Conservation (phyloP, 2,888 invertebrate genomes). For the Hydrotaea cyrtoneurina region DNA sequence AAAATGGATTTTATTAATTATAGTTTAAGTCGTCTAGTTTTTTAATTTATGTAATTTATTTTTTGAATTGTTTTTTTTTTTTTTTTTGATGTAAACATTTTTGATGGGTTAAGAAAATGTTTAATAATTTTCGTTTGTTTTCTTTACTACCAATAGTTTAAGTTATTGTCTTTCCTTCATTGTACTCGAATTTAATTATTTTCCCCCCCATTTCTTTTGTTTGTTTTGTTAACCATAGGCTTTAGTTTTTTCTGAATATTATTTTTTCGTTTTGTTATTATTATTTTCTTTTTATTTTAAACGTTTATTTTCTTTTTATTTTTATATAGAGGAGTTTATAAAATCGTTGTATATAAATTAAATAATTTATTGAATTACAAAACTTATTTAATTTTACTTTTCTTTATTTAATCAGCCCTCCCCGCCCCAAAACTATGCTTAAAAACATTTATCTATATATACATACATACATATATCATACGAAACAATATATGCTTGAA, state of each 20-base stretch:
- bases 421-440: conserved; percentile 58
- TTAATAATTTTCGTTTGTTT: conserved; percentile 20
- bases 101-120: conserved; percentile 41
- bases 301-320: conserved; percentile 25
- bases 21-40: conserved; percentile 16
- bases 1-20: conserved; percentile 32
- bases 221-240: conserved; percentile 28
- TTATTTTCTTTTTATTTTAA: conserved; percentile 37
- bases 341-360: conserved; percentile 60
- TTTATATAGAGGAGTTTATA: conserved; percentile 41
- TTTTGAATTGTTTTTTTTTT: conserved; percentile 42
- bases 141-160: neutral
- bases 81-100: conserved; percentile 33
- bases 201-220: conserved; percentile 25
- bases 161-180: neutral
- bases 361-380: conserved; percentile 65
- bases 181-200: conserved; percentile 32
- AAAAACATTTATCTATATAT: conserved; percentile 58
- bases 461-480: conserved; percentile 41
- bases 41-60: conserved; percentile 38
- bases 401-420: conserved; percentile 37
- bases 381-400: conserved; percentile 35
- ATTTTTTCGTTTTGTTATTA: conserved; percentile 50
- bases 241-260: conserved; percentile 21
- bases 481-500: conserved; percentile 66